Evolutionary conservation across 1,140 invertebrate species (phyloP), one percentile per base, ranked within the genome.

Genomic region (Penaeus chinensis): DNA sequence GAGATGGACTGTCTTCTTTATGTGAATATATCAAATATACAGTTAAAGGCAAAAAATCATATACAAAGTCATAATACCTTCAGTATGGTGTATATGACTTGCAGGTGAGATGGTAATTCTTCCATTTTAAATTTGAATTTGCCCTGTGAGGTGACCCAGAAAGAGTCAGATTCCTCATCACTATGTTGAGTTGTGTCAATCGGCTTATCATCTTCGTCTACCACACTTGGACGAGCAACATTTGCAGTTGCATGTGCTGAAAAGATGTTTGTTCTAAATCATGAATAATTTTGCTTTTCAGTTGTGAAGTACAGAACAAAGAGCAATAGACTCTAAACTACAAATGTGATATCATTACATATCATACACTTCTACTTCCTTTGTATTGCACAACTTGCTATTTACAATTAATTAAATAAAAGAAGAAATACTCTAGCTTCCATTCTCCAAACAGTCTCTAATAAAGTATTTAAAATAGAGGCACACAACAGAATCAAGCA

Each of bases 121-220:
- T 97, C 96, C 22, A 99, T 95, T 76, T 94, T 94, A 92, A 99
- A 98, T 91, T 96, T 95, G 91, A 98, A 98, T 92, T 98, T 97
- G 54, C 97, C 97, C 71, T 97, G 94, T 11, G 96, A 97, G 0
- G 97, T 98, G 86, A 96, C 95, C 97, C 97, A 98, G 91, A 97
- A 97, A 37, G 76, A 82, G 77, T 95, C 94, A 89, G 27, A 90
- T 82, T 91, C 91, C 65, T 90, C 91, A 24, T 91, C 91, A 37
- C 91, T 81, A 13, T 89, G 90, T 32, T 89, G 84, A 8, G 90
- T 90, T n/a, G 90, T 90, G 27, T 91, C 91, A 71, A 91, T 89
- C 42, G 91, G 91, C 27, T 90, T 42, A n/a, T 90, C 91, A 89
- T 96, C 94, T 87, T 92, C 95, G 24, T 95, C 95, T 47, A 95